Base-by-base conservation (phyloP, 2,113 vertebrate species). In the Oryzias javanicus region DNA sequence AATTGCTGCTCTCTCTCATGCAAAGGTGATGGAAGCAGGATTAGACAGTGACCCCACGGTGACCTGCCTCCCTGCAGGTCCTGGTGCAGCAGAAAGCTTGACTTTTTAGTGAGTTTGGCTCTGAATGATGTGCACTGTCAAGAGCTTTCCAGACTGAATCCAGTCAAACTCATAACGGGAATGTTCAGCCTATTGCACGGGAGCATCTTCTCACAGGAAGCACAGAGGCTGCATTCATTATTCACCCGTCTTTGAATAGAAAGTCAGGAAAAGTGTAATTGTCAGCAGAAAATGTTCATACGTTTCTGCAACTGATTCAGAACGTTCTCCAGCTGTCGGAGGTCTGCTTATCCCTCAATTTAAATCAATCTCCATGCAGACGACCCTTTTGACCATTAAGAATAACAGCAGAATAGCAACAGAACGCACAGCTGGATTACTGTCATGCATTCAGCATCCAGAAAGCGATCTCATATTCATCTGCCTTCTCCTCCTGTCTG, bases 61-160 rank as follows among this genome's bases (percentile, higher is more conserved):
- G 58, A 66, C 47, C 60, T 3, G 29, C n/a, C 52, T 61, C 41
- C 5, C 63, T 72, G 67, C 61, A 74, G 71, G n/a, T n/a, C 55
- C 20, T 15, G 25, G n/a, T 20, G 52, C 49, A 25, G 10, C 35
- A 35, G 35, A 1, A 35, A 35, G 35, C 42, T 0, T 62, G 50
- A 55, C 27, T 59, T 74, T 49, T 42, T 58, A 74, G 24, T 55
- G 45, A 49, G 42, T 22, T 74, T 55, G n/a, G 46, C 70, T 49
- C 27, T 77, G 35, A 77, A 70, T 42, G 48, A 35, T 35, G 35
- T 35, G 35, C 35, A 44, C 19, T 67, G 40, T 14, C 50, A 49
- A 13, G 56, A 58, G 59, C 46, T n/a, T 51, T 14, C 22, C 49
- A 24, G 14, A 60, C 42, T 40, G 13, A 18, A 60, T 50, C 45